Evolutionary conservation across 2,113 vertebrate species (phyloP).

Genomic region (Phocoena sinus): DNA sequence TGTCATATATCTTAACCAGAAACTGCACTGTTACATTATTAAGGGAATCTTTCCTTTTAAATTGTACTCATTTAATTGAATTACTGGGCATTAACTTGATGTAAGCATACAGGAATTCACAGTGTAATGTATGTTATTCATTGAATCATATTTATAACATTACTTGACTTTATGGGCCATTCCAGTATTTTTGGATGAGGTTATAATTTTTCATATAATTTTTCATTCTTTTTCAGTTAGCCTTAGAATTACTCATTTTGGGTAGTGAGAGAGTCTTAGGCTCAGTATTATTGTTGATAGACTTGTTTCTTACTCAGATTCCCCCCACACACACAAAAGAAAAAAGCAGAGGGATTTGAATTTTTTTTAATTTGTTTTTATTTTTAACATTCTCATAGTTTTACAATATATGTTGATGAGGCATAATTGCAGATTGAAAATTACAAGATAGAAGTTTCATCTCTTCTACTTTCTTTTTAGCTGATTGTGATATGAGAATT

Average conservation of each 20-base stretch:
- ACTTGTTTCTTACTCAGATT: not conserved
- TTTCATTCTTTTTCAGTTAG: too few species aligned
- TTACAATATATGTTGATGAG: not conserved
- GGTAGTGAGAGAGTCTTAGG: not conserved
- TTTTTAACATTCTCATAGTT: not conserved
- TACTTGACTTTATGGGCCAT: not conserved
- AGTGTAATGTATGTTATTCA: not conserved
- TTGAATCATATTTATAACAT: not conserved
- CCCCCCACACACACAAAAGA: not conserved
- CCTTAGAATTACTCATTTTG: not conserved
- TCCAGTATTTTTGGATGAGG: not conserved
- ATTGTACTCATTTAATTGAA: not conserved
- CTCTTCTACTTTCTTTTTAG: not conserved
- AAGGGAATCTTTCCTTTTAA: not conserved
- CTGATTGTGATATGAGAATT: not conserved
- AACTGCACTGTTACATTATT: not conserved
- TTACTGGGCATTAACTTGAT: not conserved
- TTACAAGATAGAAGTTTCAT: not conserved
- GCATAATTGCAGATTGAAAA: not conserved
- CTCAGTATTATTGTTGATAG: not conserved
- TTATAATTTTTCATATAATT: not conserved
- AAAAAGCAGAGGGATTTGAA: not conserved
- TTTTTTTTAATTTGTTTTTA: not conserved
- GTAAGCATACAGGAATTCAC: not conserved
- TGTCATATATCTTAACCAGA: conserved; percentile 8